Base-by-base conservation (phyloP, 2,888 invertebrate species). In the Hirudinaria manillensis region DNA sequence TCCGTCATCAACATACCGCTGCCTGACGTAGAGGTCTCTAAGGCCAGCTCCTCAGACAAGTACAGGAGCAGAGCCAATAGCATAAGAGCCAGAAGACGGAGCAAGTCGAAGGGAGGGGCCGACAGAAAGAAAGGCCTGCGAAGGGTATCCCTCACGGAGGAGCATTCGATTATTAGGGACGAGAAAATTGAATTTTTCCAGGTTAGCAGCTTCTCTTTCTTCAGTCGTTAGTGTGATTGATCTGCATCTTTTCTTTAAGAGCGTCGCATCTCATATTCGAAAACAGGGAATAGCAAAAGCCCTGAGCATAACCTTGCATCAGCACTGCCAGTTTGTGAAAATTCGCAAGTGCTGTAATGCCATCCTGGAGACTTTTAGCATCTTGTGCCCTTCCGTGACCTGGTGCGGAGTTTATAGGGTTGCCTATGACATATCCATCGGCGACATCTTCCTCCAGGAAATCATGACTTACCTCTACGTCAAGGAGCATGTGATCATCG, bases 171-270 rank as follows among this genome's bases (percentile, higher is more conserved):
- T 27, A 65, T 73, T 13, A 73, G 38, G 16, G 73, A 73, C 13
- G 73, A 73, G 10, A 73, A 65, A 24, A 73, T 73, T 27, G 73
- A 65, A 21, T 73, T 73, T 56, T 53, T 73, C 19, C 61, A 73
- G 73, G 73, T 73, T 65, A 24, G 19, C 19, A 2, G 0, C 3
- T 70, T 29, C 19, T 70, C 10, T 45, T 36, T 70, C 16, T 45
- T 16, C 16, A 6, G 10, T 10, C 16, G 10, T 45, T 45, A 45
- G 1, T 6, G 3, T 38, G 38, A 16, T 45, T 7, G 45, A 45
- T 45, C 10, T 16, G 16, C 16, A 16, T 45, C 45, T 16, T 45
- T 10, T 1, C 45, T 4, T 45, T 45, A 45, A 45, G 13, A 16
- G 16, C 13, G 10, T 10, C 45, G 16, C 45, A 16, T 4, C 3